Percentiles rank a stretch among this genome's conserved stretches.
Evolutionary conservation across 2,888 invertebrate species (phyloP).

Genomic region (Incurvaria masculella): DNA sequence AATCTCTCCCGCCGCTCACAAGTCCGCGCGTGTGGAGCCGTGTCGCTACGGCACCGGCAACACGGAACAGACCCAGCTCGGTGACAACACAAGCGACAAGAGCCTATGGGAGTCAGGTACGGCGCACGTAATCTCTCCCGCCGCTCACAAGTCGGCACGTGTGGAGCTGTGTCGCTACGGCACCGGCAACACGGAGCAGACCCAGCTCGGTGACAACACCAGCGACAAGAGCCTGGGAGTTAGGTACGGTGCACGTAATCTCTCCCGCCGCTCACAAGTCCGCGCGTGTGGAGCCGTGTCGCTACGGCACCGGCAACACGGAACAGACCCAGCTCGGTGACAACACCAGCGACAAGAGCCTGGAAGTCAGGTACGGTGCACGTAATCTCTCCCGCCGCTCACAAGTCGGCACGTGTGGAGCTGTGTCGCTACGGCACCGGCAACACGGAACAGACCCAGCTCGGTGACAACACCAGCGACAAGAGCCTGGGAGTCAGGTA

Average conservation of each 20-base stretch:
- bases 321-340: conserved; percentile 29
- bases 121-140: no score
- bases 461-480: conserved; percentile 36
- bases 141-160: conserved; percentile 33
- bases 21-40: conserved; percentile 34
- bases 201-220: conserved; percentile 34
- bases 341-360: conserved; percentile 37
- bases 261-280: conserved; percentile 37
- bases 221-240: conserved; percentile 37
- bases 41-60: conserved; percentile 42
- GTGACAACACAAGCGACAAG: conserved; percentile 38
- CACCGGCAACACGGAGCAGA: conserved; percentile 31
- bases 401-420: conserved; percentile 36
- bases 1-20: no score
- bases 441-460: conserved; percentile 28
- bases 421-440: conserved; percentile 41
- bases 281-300: conserved; percentile 37
- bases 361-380: conserved; percentile 42
- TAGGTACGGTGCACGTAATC: no score
- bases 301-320: conserved; percentile 41
- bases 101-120: conserved; percentile 42
- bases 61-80: conserved; percentile 27
- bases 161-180: conserved; percentile 43
- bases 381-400: no score
- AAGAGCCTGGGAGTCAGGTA: conserved; percentile 46